A percentile compares a stretch with the other conserved stretches of the same genome.
These are phyloP conservation scores for Callimorpha dominula DNA, from an alignment of 2,888 invertebrate species.

Conservation along the genomic window DNA sequence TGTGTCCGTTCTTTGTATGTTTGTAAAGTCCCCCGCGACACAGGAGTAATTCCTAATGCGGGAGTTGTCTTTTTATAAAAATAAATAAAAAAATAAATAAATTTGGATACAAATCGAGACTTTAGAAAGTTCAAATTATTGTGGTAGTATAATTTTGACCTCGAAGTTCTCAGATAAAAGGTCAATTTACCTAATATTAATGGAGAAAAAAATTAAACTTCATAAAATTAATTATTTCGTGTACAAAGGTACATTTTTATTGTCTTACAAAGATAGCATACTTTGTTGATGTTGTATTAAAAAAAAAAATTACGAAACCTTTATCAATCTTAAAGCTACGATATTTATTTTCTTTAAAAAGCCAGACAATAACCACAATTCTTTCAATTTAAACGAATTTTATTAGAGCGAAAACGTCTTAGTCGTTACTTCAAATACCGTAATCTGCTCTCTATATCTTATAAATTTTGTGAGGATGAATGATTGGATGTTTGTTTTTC, in stretches of 20 bases:
- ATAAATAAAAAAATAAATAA: too few species aligned
- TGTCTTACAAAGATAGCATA: neutral
- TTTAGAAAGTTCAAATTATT: neutral
- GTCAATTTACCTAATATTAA: neutral
- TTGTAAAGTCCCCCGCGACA: too few species aligned
- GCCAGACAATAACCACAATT: neutral
- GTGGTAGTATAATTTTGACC: neutral
- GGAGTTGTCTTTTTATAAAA: too few species aligned
- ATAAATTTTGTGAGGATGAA: too few species aligned
- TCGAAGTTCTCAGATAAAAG: neutral
- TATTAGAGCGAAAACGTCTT: neutral
- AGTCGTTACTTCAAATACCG: neutral
- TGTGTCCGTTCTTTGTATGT: too few species aligned
- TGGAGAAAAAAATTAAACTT: neutral
- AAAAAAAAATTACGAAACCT: neutral
- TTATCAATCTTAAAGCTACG: neutral
- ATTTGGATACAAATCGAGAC: neutral
- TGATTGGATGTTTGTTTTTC: too few species aligned
- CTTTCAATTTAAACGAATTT: neutral
- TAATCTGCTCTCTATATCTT: neutral
- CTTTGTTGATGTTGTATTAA: neutral
- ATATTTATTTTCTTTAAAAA: neutral
- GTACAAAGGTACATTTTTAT: neutral
- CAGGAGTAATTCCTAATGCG: too few species aligned
- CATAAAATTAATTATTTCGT: neutral